A percentile compares a stretch with the other conserved stretches of the same genome.
Evolutionary conservation across 1,140 invertebrate genomes (phyloP).

Genomic region (Diprion similis): DNA sequence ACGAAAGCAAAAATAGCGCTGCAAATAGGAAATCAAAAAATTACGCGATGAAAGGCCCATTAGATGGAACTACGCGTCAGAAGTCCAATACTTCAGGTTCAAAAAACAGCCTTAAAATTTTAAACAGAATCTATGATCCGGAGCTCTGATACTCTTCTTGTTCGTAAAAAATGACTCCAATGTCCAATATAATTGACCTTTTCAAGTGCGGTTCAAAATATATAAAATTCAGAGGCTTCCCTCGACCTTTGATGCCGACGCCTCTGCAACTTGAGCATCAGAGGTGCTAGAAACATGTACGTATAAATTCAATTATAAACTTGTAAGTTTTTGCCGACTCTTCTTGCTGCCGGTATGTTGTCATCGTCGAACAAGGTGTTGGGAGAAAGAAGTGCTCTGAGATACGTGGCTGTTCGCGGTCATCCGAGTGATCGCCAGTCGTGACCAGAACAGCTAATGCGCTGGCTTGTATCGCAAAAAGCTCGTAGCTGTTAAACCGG

Average conservation of each 20-base stretch:
- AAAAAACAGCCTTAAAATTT: too few species aligned
- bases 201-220: too few species aligned
- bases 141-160: too few species aligned
- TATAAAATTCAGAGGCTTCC: too few species aligned
- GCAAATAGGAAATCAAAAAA: too few species aligned
- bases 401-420: background rate
- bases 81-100: too few species aligned
- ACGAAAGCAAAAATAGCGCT: too few species aligned
- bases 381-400: background rate
- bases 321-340: background rate
- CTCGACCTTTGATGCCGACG: background rate
- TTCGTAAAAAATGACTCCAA: too few species aligned
- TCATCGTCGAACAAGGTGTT: conserved; percentile 2
- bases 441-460: background rate
- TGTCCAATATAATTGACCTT: too few species aligned
- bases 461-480: background rate
- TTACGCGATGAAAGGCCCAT: too few species aligned
- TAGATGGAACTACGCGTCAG: too few species aligned
- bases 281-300: background rate
- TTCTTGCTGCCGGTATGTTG: background rate
- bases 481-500: background rate
- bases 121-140: too few species aligned
- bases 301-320: conserved; percentile 4
- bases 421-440: conserved; percentile 2
- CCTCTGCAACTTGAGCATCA: background rate